phyloP scores from a whole-genome alignment of 2,888 invertebrate species.

The Campoletis raptor region DNA sequence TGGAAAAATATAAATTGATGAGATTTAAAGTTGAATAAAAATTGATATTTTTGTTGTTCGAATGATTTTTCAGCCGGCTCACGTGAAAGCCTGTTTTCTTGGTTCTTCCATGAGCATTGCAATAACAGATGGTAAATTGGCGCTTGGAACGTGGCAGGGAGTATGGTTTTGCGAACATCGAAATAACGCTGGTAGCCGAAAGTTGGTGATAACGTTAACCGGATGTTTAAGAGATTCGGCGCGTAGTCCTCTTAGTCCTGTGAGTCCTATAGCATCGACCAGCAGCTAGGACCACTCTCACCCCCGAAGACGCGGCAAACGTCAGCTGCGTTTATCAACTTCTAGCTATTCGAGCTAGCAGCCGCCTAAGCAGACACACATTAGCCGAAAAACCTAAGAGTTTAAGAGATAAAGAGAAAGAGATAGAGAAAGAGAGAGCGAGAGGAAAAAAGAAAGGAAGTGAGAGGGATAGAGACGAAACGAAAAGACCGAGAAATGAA shows the following conservation, averaged over 20 bases:
- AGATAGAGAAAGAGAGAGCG: slow-evolving; percentile 40
- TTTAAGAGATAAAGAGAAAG: slow-evolving; percentile 48
- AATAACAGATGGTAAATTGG: slow-evolving; percentile 97
- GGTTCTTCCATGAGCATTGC: slow-evolving; percentile 98
- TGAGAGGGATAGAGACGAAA: not conserved
- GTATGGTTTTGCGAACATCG: slow-evolving; percentile 99
- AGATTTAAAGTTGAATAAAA: not conserved
- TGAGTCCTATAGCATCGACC: slow-evolving; percentile 94
- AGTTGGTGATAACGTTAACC: slow-evolving; percentile 94
- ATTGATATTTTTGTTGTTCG: not conserved
- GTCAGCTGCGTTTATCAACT: slow-evolving; percentile 83
- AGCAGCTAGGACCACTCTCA: slow-evolving; percentile 95
- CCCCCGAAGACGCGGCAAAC: slow-evolving; percentile 85
- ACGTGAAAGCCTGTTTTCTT: slow-evolving; percentile 98
- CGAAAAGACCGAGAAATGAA: not conserved
- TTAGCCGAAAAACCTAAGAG: slow-evolving; percentile 80
- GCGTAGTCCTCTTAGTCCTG: slow-evolving; percentile 94
- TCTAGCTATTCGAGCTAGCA: slow-evolving; percentile 84
- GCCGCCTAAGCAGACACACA: slow-evolving; percentile 77
- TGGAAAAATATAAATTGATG: not conserved
- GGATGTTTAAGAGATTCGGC: slow-evolving; percentile 95
- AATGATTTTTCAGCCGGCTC: slow-evolving; percentile 92
- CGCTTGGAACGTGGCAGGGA: slow-evolving; percentile 99
- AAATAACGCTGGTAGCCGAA: slow-evolving; percentile 97
- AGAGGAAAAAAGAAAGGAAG: slow-evolving; percentile 56